Percentiles rank a stretch among this genome's conserved stretches.
phyloP scores from a whole-genome alignment of 2,113 vertebrate species.

The Scomber scombrus region DNA sequence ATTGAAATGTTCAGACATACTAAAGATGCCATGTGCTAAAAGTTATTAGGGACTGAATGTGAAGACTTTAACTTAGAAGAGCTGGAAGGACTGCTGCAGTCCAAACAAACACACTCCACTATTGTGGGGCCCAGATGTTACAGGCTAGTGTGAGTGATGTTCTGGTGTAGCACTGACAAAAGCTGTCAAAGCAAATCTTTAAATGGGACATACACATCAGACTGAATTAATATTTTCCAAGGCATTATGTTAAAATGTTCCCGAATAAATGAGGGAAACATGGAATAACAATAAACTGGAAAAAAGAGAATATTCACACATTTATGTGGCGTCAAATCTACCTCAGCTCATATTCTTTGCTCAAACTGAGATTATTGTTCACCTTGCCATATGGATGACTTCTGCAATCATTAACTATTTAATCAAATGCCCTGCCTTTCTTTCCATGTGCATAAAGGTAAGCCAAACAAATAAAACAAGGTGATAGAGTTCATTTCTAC shows the following conservation, averaged over 20 bases:
- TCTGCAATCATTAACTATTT: constrained; percentile 54
- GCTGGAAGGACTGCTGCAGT: neutral
- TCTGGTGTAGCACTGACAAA: constrained; percentile 1
- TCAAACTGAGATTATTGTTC: constrained; percentile 24
- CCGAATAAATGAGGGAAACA: neutral
- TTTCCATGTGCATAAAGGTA: constrained; percentile 26
- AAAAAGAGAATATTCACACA: neutral
- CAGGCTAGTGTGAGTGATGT: constrained; percentile 14
- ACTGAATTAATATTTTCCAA: neutral
- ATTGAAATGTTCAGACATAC: neutral
- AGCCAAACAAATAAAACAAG: constrained; percentile 26
- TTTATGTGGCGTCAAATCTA: neutral
- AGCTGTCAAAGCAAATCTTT: neutral
- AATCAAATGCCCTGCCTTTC: constrained; percentile 36
- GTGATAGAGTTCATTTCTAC: neutral
- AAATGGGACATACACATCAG: constrained; percentile 15
- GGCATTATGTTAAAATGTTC: neutral
- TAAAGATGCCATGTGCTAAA: neutral
- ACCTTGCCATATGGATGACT: constrained; percentile 31
- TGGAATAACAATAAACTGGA: neutral
- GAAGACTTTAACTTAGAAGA: neutral
- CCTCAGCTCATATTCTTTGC: neutral
- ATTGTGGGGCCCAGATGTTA: constrained; percentile 4
- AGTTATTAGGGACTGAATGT: neutral
- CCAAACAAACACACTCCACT: constrained; percentile 41